Percentiles rank a stretch among this genome's conserved stretches.
phyloP scores from a whole-genome alignment of 2,113 vertebrate genomes.

The Microcebus tavaratra region DNA sequence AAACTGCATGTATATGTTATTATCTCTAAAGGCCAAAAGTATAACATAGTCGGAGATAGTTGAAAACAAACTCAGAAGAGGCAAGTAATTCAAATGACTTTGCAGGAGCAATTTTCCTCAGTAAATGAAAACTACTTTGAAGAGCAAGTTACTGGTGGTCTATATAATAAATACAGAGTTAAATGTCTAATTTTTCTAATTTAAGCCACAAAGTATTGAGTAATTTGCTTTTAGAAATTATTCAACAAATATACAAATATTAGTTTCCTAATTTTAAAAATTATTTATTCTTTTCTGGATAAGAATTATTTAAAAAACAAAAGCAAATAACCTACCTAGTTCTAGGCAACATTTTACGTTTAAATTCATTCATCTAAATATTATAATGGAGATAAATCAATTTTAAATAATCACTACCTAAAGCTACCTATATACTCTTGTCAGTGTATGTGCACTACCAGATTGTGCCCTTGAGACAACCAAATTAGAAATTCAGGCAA shows the following conservation, averaged over 20 bases:
- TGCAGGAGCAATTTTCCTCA: neutral
- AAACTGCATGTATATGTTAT: neutral
- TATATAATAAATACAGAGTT: neutral
- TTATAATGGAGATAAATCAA: neutral
- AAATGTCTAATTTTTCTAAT: neutral
- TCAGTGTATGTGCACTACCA: neutral
- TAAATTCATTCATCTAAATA: constrained; percentile 30
- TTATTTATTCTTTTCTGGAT: neutral
- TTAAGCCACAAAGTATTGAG: neutral
- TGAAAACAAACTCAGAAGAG: neutral
- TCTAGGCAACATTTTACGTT: neutral
- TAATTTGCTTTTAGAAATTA: constrained; percentile 10
- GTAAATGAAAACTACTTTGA: neutral
- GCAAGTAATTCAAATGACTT: neutral
- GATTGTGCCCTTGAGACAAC: neutral
- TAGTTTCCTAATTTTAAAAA: neutral
- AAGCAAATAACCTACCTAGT: neutral
- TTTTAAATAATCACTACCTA: neutral
- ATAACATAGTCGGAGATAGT: neutral
- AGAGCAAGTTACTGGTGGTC: neutral
- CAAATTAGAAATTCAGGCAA: neutral
- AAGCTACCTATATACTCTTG: neutral
- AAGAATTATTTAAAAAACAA: constrained; percentile 2
- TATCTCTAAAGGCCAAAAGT: neutral
- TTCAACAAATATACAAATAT: neutral